A percentile compares a stretch with the other conserved stretches of the same genome.
These are phyloP conservation scores for Caenorhabditis briggsae DNA, from an alignment of 1,140 invertebrate genomes.

Conservation along the genomic window DNA sequence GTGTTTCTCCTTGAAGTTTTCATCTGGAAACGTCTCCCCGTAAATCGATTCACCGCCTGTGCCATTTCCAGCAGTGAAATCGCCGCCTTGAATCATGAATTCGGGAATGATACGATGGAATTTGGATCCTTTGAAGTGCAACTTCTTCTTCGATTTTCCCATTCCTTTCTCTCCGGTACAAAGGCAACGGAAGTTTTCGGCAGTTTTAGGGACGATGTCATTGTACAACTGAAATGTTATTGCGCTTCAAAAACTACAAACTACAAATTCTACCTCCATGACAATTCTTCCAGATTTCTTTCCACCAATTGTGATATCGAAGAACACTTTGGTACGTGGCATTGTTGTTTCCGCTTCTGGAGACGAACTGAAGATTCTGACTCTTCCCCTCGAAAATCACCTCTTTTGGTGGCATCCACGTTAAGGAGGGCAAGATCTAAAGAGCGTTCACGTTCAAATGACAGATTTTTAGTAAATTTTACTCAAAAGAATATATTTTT, in stretches of 20 bases:
- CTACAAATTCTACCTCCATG: conserved; percentile 82
- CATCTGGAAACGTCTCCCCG: conserved; percentile 88
- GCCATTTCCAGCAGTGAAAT: conserved; percentile 92
- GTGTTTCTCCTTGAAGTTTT: conserved; percentile 94
- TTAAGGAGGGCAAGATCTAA: no score
- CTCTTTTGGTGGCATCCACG: no score
- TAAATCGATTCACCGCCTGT: conserved; percentile 97
- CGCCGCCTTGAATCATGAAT: conserved; percentile 96
- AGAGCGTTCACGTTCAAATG: no score
- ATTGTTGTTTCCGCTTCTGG: conserved; percentile 23
- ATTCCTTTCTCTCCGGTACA: conserved; percentile 81
- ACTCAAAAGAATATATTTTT: conserved; percentile 21
- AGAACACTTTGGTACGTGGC: conserved; percentile 82
- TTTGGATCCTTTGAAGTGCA: conserved; percentile 78
- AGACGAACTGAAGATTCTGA: no score
- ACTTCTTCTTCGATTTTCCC: conserved; percentile 79
- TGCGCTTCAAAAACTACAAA: neutral
- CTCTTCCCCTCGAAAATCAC: no score
- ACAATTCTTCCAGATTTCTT: conserved; percentile 87
- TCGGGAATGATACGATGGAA: conserved; percentile 91
- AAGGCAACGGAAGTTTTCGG: conserved; percentile 80
- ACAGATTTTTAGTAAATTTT: conserved; percentile 11
- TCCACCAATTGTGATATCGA: conserved; percentile 88
- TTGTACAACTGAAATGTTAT: conserved; percentile 72
- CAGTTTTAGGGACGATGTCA: conserved; percentile 79